Percentiles rank a stretch among this genome's conserved stretches.
These are phyloP conservation scores for Apolygus lucorum DNA, from an alignment of 1,140 invertebrate genomes.

Conservation along the genomic window DNA sequence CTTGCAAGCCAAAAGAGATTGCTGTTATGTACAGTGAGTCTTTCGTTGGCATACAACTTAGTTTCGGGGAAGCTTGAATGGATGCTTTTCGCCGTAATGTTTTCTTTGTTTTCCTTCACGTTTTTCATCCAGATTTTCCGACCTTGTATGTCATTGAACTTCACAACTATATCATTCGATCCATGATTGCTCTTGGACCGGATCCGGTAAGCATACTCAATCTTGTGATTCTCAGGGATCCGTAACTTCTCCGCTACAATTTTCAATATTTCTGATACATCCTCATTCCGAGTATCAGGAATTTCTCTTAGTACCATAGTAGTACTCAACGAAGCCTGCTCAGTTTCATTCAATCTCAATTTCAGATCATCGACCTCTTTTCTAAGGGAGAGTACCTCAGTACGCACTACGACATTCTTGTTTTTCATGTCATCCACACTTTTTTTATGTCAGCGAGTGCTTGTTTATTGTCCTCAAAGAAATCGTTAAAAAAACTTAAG, in stretches of 20 bases:
- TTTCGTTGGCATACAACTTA: background rate
- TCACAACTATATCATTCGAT: background rate
- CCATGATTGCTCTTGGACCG: background rate
- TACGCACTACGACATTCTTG: background rate
- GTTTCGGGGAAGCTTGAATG: background rate
- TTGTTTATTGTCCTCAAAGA: background rate
- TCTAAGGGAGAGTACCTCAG: background rate
- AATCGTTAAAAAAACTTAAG: background rate
- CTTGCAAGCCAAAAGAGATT: background rate
- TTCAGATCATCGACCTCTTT: background rate
- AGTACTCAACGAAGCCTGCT: background rate
- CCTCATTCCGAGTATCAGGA: background rate
- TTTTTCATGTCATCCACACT: background rate
- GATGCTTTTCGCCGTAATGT: background rate
- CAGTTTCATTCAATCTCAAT: background rate
- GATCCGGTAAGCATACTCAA: background rate
- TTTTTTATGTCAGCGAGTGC: background rate
- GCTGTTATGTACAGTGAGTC: background rate
- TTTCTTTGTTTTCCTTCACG: background rate
- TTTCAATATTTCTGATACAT: background rate
- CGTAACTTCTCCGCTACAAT: background rate
- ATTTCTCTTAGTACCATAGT: background rate
- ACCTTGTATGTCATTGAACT: background rate
- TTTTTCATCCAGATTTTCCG: background rate
- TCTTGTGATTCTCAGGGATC: background rate